Evolutionary conservation across 2,888 invertebrate species (phyloP).

Genomic region (Cataglyphis cursor): DNA sequence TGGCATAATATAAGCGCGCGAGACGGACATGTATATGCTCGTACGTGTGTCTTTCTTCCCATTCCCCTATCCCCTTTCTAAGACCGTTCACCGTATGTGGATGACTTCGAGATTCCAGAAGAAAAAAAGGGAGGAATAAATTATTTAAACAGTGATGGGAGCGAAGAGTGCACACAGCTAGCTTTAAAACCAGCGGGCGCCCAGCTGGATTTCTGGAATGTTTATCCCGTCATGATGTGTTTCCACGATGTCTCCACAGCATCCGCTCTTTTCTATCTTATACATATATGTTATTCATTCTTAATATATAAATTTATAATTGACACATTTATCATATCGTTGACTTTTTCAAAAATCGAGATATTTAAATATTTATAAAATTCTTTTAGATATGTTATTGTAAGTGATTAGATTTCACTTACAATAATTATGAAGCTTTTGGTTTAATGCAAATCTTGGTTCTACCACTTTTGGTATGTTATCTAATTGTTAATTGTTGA

Average conservation of each 20-base stretch:
- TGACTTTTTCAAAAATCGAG: not conserved
- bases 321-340: not conserved
- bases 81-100: conserved; percentile 47
- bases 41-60: conserved; percentile 21
- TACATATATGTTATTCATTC: conserved; percentile 12
- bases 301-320: conserved; percentile 6
- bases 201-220: conserved; percentile 69
- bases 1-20: conserved; percentile 55
- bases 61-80: not conserved
- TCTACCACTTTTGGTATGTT: not conserved
- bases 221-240: conserved; percentile 44
- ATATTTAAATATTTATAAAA: conserved; percentile 3
- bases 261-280: conserved; percentile 26
- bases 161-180: conserved; percentile 13
- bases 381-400: not conserved
- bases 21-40: conserved; percentile 27
- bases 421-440: not conserved
- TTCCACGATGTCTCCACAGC: conserved; percentile 23
- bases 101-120: conserved; percentile 41
- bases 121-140: conserved; percentile 61
- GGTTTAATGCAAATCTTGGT: not conserved
- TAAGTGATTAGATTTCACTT: not conserved
- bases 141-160: conserved; percentile 57
- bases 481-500: not conserved
- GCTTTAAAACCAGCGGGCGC: conserved; percentile 40